A percentile compares a stretch with the other conserved stretches of the same genome.
These are phyloP conservation scores for Emberiza fucata DNA, from an alignment of 2,113 vertebrate species.

Conservation along the genomic window DNA sequence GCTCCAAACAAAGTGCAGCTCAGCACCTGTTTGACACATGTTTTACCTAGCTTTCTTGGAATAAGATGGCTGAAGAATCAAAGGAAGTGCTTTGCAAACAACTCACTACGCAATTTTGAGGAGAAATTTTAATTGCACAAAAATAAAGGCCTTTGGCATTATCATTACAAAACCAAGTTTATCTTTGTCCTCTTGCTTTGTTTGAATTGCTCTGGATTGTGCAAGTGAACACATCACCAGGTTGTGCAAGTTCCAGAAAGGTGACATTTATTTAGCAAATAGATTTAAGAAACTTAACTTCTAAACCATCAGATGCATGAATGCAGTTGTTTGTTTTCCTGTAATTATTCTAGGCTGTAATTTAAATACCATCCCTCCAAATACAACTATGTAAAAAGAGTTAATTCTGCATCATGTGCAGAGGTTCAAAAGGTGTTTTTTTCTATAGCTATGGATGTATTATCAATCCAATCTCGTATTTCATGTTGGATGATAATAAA, in stretches of 20 bases:
- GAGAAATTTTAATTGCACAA: conserved; percentile 29
- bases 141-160: conserved; percentile 22
- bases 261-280: conserved; percentile 1
- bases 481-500: not conserved
- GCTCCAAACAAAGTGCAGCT: not conserved
- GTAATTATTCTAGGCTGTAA: not conserved
- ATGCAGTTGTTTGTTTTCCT: not conserved
- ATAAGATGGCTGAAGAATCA: not conserved
- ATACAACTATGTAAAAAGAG: not conserved
- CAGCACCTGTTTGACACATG: not conserved
- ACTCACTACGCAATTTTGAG: not conserved
- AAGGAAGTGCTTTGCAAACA: not conserved
- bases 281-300: not conserved
- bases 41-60: not conserved
- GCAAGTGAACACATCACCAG: not conserved
- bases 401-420: not conserved
- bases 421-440: not conserved
- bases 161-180: conserved; percentile 33
- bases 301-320: not conserved
- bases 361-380: not conserved
- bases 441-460: not conserved
- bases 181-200: conserved; percentile 5
- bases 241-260: not conserved
- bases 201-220: conserved; percentile 3
- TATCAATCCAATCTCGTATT: not conserved